Conservation (phyloP, 2,888 invertebrate genomes). For the Trypoxylon attenuatum region DNA sequence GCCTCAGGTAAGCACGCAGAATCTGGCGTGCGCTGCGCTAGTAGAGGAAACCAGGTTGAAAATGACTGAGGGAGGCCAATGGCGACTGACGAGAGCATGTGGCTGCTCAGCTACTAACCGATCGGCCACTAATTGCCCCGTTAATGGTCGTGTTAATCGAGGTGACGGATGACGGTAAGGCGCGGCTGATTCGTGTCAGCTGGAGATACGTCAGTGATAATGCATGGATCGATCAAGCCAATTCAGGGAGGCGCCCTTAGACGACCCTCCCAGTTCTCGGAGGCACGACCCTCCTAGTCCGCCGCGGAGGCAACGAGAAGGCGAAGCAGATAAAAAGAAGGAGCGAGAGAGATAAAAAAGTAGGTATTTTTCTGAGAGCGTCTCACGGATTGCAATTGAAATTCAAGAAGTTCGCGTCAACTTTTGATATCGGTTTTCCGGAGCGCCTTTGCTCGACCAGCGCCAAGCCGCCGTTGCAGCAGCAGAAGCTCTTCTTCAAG, state of each 20-base stretch:
- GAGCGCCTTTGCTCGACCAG: neutral
- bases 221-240: neutral
- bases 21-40: neutral
- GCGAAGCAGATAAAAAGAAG: no score
- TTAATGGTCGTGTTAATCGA: constrained; percentile 38
- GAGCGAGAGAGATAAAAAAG: no score
- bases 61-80: neutral
- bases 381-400: no score
- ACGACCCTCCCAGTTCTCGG: no score
- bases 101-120: constrained; percentile 7
- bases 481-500: neutral
- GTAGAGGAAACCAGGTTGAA: neutral
- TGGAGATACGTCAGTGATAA: constrained; percentile 12
- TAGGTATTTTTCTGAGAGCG: no score
- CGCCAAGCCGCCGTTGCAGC: no score
- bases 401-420: neutral
- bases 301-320: no score
- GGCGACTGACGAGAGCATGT: neutral
- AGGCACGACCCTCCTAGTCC: no score
- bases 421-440: neutral
- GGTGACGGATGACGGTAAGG: neutral
- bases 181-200: constrained; percentile 24
- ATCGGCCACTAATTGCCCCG: constrained; percentile 33
- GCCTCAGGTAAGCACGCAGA: neutral
- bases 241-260: neutral